Base-by-base conservation (phyloP, 2,888 invertebrate species). In the Stenodema calcarata region DNA sequence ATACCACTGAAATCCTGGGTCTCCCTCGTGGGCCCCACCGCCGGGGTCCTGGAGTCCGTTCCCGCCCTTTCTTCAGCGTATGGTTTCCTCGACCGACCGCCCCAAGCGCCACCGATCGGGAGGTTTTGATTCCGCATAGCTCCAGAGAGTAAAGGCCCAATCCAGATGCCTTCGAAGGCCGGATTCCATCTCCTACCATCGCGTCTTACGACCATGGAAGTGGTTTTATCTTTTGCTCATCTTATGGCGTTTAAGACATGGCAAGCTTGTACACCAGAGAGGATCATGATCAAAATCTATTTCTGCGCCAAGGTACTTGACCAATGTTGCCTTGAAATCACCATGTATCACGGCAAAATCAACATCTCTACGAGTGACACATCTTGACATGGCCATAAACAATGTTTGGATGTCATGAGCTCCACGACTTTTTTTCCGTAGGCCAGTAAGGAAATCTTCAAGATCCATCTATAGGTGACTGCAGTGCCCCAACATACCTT, bases 91-190 rank as follows among this genome's bases (percentile, higher is more conserved):
- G 44, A 11, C 16, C 78, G 44, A n/a, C 78, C 44, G 23, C n/a
- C 27, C 27, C 11, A 18, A 78, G 78, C 78, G 42, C 78, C 78
- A 78, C 78, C 23, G 14, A 18, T 14, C 27, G 44, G 47, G 11
- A 3, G 78, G 18, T 6, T 7, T 16, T 18, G 16, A 41, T 35
- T 75, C 41, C 41, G 73, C 30, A 75, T 75, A 41, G n/a, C 73
- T 35, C 35, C 35, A 2, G 41, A 35, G 35, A 42, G 78, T 76
- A 27, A 42, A 16, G 42, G n/a, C 76, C 76, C 41, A 9, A n/a
- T 18, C 42, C 76, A 78, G 44, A 78, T 78, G 44, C 78, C 78
- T 44, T 44, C 11, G 44, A 78, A 78, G 78, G 78, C 42, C 44
- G 44, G 42, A 44, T 14, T 16, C 27, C 18, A 30, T 35, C 35